phyloP scores from a whole-genome alignment of 2,113 vertebrate species.

The Gymnarchus niloticus region DNA sequence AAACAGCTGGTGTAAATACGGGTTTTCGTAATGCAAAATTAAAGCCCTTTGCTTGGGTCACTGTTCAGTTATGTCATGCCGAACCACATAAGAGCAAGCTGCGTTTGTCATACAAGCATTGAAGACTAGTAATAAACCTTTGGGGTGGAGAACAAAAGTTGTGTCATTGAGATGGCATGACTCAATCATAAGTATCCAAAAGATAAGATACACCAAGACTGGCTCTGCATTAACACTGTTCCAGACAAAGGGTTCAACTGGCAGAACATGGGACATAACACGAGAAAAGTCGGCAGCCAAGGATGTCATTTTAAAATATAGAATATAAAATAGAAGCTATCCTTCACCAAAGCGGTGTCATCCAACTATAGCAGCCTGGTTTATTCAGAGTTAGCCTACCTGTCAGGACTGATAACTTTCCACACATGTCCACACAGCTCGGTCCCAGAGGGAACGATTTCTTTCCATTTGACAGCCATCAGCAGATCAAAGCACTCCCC shows the following conservation, averaged over 20 bases:
- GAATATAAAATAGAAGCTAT: background rate
- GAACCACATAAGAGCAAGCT: slow-evolving; percentile 50
- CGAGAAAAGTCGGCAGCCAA: background rate
- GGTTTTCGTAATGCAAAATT: slow-evolving; percentile 44
- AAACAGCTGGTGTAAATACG: slow-evolving; percentile 25
- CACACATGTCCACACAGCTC: background rate
- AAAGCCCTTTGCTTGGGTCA: slow-evolving; percentile 39
- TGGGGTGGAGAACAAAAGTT: background rate
- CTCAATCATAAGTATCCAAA: background rate
- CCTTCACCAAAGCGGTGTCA: slow-evolving; percentile 9
- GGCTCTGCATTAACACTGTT: background rate
- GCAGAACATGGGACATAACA: background rate
- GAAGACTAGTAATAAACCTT: slow-evolving; percentile 32
- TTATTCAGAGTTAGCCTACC: slow-evolving; percentile 34
- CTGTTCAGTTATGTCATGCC: slow-evolving; percentile 46
- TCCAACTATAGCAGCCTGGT: slow-evolving; percentile 19
- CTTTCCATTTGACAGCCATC: background rate
- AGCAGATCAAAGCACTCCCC: background rate
- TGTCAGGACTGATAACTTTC: slow-evolving; percentile 37
- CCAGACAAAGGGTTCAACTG: background rate
- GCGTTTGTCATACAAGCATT: slow-evolving; percentile 54
- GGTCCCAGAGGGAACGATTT: background rate
- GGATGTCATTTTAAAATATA: background rate
- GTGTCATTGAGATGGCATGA: background rate
- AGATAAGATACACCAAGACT: background rate